A percentile compares a stretch with the other conserved stretches of the same genome.
phyloP scores from a whole-genome alignment of 2,113 vertebrate genomes.

The Bubo bubo region DNA sequence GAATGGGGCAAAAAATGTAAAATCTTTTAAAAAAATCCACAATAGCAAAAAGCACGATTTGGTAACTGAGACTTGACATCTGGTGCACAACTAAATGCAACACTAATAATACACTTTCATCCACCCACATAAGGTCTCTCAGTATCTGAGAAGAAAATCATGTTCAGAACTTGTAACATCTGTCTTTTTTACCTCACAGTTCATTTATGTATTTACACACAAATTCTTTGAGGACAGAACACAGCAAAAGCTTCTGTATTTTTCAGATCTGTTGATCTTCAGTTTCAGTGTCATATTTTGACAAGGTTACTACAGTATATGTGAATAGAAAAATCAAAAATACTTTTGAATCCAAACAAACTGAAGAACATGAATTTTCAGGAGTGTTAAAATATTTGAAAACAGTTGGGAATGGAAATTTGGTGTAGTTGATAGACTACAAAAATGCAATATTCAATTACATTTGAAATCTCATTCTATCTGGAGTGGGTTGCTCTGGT shows the following conservation, averaged over 20 bases:
- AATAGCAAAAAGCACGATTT: background rate
- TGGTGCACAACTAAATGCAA: background rate
- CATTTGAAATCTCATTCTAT: background rate
- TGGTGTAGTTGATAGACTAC: background rate
- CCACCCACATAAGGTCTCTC: accelerated
- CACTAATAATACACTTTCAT: background rate
- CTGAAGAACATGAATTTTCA: background rate
- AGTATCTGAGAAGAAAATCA: background rate
- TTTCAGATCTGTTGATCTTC: background rate
- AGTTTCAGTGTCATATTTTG: background rate
- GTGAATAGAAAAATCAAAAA: background rate
- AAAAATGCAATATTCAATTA: background rate
- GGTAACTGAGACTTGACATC: background rate
- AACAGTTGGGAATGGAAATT: background rate
- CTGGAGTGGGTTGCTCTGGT: background rate
- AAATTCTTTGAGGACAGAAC: background rate
- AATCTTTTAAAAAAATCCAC: background rate
- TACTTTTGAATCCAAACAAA: background rate
- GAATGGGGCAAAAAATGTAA: background rate
- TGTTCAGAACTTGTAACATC: background rate
- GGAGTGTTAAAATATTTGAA: background rate
- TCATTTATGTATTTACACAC: background rate
- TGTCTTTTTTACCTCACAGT: background rate
- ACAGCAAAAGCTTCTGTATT: background rate
- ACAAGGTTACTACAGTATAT: background rate